Conservation (phyloP, 2,797 vertebrate genomes). For the Sebastes taczanowskii region DNA sequence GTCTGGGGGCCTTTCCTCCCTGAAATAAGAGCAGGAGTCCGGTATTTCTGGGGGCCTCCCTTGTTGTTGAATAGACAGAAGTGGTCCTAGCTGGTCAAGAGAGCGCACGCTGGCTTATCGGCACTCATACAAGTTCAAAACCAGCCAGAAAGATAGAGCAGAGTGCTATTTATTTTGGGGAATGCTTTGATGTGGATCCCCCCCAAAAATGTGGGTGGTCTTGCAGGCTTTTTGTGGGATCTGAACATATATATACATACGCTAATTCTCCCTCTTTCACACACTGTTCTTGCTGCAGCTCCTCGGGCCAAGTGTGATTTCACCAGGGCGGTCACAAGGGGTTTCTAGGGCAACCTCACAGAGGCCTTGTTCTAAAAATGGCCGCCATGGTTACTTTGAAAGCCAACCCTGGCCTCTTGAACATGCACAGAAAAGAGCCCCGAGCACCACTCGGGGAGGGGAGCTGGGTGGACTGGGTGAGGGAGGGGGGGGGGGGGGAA, state of each 20-base stretch:
- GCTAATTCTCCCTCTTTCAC: constrained; percentile 57
- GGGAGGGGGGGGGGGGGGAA: constrained; percentile 52
- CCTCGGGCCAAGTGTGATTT: constrained; percentile 79
- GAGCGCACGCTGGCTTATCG: constrained; percentile 59
- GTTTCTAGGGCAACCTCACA: constrained; percentile 84
- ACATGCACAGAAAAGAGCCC: constrained; percentile 75
- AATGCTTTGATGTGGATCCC: constrained; percentile 70
- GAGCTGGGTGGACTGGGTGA: constrained; percentile 60
- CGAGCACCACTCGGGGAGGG: constrained; percentile 70
- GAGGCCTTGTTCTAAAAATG: constrained; percentile 83
- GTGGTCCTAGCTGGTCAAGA: constrained; percentile 55
- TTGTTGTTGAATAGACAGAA: constrained; percentile 58
- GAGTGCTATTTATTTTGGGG: constrained; percentile 51
- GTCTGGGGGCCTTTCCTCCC: constrained; percentile 22
- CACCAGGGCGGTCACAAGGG: constrained; percentile 78
- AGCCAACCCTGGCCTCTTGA: constrained; percentile 79
- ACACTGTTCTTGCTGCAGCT: constrained; percentile 53
- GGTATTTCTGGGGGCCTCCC: constrained; percentile 45
- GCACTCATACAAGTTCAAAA: constrained; percentile 60
- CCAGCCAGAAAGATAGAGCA: constrained; percentile 28
- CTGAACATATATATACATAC: constrained; percentile 52
- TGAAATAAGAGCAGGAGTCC: constrained; percentile 53
- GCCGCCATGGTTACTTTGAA: constrained; percentile 82
- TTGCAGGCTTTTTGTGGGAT: constrained; percentile 46
- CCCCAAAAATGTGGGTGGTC: constrained; percentile 72